phyloP scores from a whole-genome alignment of 2,888 invertebrate species.

The Agapostemon virescens region DNA sequence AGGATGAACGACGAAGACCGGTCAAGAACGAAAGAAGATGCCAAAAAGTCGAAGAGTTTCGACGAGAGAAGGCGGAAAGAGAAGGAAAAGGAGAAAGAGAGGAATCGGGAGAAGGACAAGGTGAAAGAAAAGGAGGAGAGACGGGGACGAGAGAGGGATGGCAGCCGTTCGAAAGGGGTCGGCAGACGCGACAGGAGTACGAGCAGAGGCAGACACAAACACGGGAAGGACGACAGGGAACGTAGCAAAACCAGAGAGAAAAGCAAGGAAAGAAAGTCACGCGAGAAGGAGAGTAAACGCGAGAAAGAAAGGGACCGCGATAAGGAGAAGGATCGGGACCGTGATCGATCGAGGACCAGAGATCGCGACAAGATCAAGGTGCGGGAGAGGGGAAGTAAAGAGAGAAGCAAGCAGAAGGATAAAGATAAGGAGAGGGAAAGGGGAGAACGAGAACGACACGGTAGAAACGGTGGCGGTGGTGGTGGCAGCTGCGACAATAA shows the following conservation, averaged over 20 bases:
- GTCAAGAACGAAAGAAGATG: slow-evolving; percentile 33
- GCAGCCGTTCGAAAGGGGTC: slow-evolving; percentile 30
- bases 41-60: slow-evolving; percentile 38
- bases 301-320: slow-evolving; percentile 69
- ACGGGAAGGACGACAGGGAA: slow-evolving; percentile 68
- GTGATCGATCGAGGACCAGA: slow-evolving; percentile 57
- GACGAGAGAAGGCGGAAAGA: slow-evolving; percentile 70
- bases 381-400: slow-evolving; percentile 66
- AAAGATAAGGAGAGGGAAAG: slow-evolving; percentile 48
- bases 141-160: slow-evolving; percentile 27
- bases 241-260: slow-evolving; percentile 71
- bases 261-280: slow-evolving; percentile 72
- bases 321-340: slow-evolving; percentile 67
- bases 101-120: slow-evolving; percentile 66
- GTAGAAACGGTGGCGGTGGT: not conserved
- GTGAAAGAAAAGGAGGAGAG: slow-evolving; percentile 58
- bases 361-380: slow-evolving; percentile 58
- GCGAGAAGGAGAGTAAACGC: slow-evolving; percentile 71
- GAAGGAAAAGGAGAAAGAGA: slow-evolving; percentile 67
- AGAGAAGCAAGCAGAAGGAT: slow-evolving; percentile 63
- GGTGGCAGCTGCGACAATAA: slow-evolving; percentile 62
- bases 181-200: slow-evolving; percentile 65
- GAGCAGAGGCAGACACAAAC: slow-evolving; percentile 69
- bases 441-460: slow-evolving; percentile 65
- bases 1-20: slow-evolving; percentile 48